phyloP scores from a whole-genome alignment of 2,888 invertebrate genomes.

The Drosophila demipolita region DNA sequence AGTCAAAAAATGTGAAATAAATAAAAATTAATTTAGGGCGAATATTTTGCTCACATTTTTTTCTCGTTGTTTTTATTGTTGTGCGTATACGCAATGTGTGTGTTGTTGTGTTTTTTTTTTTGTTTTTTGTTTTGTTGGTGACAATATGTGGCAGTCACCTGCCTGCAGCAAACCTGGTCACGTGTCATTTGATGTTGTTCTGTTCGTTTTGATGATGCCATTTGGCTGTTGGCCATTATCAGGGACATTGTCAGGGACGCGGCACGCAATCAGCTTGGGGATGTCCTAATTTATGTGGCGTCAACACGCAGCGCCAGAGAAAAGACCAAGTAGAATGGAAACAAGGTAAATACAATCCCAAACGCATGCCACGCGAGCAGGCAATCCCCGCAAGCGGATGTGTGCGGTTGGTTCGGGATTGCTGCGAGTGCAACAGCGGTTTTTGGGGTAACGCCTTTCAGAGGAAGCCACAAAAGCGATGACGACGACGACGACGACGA shows the following conservation, averaged over 20 bases:
- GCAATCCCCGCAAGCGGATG: not conserved
- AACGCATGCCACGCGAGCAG: slow-evolving; percentile 4
- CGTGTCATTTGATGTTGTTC: slow-evolving; percentile 46
- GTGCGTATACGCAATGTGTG: slow-evolving; percentile 52
- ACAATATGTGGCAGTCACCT: slow-evolving; percentile 70
- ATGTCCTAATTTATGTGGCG: slow-evolving; percentile 71
- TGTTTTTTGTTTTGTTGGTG: slow-evolving; percentile 34
- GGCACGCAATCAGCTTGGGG: slow-evolving; percentile 50
- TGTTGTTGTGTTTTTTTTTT: slow-evolving; percentile 6
- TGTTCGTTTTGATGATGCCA: slow-evolving; percentile 45
- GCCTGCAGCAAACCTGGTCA: slow-evolving; percentile 54
- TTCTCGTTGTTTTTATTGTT: not conserved
- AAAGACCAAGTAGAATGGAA: not conserved
- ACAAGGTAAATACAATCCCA: slow-evolving; percentile 7
- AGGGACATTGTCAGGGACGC: slow-evolving; percentile 47
- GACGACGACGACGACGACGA: not conserved
- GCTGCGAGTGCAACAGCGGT: slow-evolving; percentile 7
- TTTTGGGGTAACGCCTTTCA: not conserved
- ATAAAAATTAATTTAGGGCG: slow-evolving; percentile 25
- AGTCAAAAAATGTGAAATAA: slow-evolving; percentile 8
- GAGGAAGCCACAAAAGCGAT: slow-evolving; percentile 50
- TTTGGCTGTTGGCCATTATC: slow-evolving; percentile 48
- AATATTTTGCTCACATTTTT: not conserved
- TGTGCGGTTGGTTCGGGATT: not conserved
- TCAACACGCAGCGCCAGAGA: slow-evolving; percentile 57